Evolutionary conservation across 2,888 invertebrate genomes (phyloP).

Genomic region (Apamea epomidion): DNA sequence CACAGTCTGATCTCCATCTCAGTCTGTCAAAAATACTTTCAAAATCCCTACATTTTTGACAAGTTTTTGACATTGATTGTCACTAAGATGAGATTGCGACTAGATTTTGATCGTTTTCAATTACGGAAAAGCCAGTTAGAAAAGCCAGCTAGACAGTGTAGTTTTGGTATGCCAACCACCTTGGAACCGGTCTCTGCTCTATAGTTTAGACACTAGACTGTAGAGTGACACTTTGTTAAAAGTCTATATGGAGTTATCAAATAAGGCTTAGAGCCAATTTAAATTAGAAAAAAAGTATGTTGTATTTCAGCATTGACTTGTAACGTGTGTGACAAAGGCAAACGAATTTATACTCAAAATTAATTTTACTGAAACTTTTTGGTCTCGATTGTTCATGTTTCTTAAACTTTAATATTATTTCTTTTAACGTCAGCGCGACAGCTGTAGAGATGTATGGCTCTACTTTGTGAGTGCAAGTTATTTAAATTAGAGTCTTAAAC

Average conservation of each 20-base stretch:
- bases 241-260: background rate
- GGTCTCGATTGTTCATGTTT: conserved; percentile 1
- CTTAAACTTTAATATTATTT: conserved; percentile 16
- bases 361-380: background rate
- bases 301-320: background rate
- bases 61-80: no score
- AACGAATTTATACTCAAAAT: background rate
- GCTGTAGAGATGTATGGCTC: conserved; percentile 9
- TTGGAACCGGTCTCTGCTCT: background rate
- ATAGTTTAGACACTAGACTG: background rate
- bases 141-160: background rate
- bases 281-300: background rate
- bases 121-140: no score
- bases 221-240: background rate
- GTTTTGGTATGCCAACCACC: background rate
- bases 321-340: background rate
- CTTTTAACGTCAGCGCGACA: background rate
- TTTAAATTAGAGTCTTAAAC: conserved; percentile 12
- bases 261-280: background rate
- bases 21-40: no score
- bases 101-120: no score
- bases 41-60: no score
- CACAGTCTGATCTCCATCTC: no score
- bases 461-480: conserved; percentile 12
- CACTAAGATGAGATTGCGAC: no score